Evolutionary conservation across 1,140 invertebrate genomes (phyloP), one percentile per base, ranked within the genome.

Genomic region (Cyclargus thomasi): DNA sequence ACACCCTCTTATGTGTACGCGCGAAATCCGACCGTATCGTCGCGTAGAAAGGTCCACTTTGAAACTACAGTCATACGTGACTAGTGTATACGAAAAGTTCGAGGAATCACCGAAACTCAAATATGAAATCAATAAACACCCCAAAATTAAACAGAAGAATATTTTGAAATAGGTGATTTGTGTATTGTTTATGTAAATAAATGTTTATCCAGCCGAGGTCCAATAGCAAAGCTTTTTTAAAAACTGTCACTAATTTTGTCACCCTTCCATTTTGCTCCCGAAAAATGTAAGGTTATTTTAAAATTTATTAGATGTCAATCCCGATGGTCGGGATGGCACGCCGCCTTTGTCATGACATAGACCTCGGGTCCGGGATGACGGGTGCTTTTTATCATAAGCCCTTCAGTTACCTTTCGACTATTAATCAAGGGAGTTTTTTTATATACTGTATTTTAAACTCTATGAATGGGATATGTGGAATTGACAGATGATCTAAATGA

Each of bases 351-450:
- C 18, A 21, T 21, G 55, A 20, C 11, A 82, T 82, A 76, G 74
- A 67, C 70, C 75, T 71, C 70, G n/a, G 79, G 79, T 78, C 74
- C 74, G 17, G 74, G 75, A 78, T 80, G 80, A 77, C 76, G 78
- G 71, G 55, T 59, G 55, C 67, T 77, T 78, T 81, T 78, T 75
- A 77, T 79, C 74, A 78, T 64, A 70, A 71, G 69, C 73, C 75
- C 73, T 74, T 74, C n/a, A 3, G 53, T 59, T 59, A 78, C 74
- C 74, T 70, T 65, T 74, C 63, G 75, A 76, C 77, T 82, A 83
- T 86, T 84, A 86, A 86, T 86, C 78, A 83, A 81, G 70, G 63
- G 67, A 62, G 47, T 47, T 73, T 67, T 70, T 67, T 72, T 70
- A 76, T 71, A 71, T 70, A 75, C 76, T 75, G 66, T 69, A 67